A percentile compares a stretch with the other conserved stretches of the same genome.
Evolutionary conservation across 1,140 invertebrate species (phyloP).

Genomic region (Caenorhabditis remanei): DNA sequence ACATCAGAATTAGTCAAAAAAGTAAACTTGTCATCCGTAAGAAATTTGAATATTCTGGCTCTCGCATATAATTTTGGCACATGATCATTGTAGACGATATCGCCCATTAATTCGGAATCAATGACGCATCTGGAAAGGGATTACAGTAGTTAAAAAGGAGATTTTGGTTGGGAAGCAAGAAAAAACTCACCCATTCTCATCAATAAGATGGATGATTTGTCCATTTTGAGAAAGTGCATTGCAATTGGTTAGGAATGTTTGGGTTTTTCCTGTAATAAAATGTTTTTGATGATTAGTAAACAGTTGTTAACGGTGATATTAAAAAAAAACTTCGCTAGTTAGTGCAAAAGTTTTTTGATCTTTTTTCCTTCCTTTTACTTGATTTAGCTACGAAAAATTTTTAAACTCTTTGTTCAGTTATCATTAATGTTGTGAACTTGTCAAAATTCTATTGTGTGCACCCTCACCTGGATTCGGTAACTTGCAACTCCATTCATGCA

Average conservation of each 20-base stretch:
- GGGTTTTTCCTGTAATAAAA: conserved; percentile 9
- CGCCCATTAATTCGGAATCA: conserved; percentile 61
- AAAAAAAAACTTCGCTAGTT: no score
- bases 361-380: no score
- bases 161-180: not conserved
- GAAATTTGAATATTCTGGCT: conserved; percentile 60
- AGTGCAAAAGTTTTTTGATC: no score
- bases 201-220: conserved; percentile 59
- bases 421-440: no score
- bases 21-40: conserved; percentile 54
- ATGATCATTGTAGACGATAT: conserved; percentile 63
- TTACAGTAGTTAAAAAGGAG: no score
- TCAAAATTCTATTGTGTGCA: no score
- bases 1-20: not conserved
- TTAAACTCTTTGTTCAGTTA: no score
- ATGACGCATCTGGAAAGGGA: conserved; percentile 56
- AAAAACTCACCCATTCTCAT: conserved; percentile 59
- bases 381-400: no score
- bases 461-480: conserved; percentile 50
- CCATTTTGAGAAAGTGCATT: conserved; percentile 58
- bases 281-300: not conserved
- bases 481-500: conserved; percentile 61
- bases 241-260: conserved; percentile 61
- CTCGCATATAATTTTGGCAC: conserved; percentile 57
- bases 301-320: no score